A percentile compares a stretch with the other conserved stretches of the same genome.
These are phyloP conservation scores for Pogonocichla stellata DNA, from an alignment of 2,113 vertebrate genomes.

Conservation along the genomic window DNA sequence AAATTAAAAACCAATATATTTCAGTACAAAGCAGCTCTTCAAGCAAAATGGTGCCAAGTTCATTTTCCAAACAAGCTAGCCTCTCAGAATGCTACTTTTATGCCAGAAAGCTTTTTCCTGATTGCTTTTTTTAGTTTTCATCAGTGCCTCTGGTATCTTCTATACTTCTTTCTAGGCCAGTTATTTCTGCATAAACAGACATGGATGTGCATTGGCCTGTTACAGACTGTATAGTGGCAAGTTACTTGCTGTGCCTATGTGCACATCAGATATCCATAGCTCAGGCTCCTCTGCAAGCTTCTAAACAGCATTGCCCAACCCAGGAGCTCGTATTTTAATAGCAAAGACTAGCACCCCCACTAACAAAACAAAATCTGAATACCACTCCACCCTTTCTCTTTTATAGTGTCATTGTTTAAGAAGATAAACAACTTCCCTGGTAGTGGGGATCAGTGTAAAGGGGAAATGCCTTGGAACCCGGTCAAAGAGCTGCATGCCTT, in stretches of 20 bases:
- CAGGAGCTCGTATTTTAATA: background rate
- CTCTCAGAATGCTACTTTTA: background rate
- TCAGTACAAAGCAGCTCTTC: background rate
- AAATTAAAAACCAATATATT: background rate
- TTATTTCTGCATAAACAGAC: background rate
- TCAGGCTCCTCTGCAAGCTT: background rate
- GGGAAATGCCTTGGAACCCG: background rate
- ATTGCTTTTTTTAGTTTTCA: background rate
- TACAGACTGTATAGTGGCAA: background rate
- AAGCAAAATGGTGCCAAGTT: background rate
- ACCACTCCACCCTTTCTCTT: constrained; percentile 5
- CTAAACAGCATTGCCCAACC: background rate
- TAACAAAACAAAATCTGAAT: background rate
- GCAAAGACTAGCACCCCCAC: background rate
- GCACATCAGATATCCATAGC: background rate
- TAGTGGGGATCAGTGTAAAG: background rate
- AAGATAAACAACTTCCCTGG: background rate
- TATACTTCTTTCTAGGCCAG: background rate
- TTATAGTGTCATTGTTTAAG: background rate
- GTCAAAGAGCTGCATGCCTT: background rate
- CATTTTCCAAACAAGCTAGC: background rate
- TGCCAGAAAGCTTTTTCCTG: background rate
- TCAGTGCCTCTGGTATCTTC: background rate
- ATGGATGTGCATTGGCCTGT: background rate
- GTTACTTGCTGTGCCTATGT: background rate